These are phyloP conservation scores for Lateolabrax maculatus DNA, from an alignment of 2,797 vertebrate genomes.

Conservation along the genomic window DNA sequence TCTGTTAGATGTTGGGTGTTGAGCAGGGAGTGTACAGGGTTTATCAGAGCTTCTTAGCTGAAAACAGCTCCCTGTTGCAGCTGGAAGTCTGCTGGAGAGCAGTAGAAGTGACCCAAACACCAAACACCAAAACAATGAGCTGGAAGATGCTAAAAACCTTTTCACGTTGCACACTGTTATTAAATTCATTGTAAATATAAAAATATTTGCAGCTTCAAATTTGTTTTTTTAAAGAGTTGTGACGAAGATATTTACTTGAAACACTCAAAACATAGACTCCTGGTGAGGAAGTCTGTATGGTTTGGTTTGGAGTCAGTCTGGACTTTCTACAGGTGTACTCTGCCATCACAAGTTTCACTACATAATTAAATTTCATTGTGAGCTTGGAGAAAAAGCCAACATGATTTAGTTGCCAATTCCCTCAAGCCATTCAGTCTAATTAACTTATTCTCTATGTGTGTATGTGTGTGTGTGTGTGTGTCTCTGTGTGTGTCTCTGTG, in stretches of 20 bases:
- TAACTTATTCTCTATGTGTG: slow-evolving; percentile 65
- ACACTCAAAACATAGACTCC: neutral
- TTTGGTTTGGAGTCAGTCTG: slow-evolving; percentile 21
- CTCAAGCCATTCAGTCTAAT: slow-evolving; percentile 72
- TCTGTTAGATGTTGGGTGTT: neutral
- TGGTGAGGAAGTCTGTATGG: neutral
- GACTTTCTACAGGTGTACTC: slow-evolving; percentile 51
- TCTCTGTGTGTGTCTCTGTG: slow-evolving; percentile 16
- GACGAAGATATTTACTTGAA: neutral
- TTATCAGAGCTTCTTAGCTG: neutral
- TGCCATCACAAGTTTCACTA: slow-evolving; percentile 50
- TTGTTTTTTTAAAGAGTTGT: neutral
- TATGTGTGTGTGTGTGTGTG: slow-evolving; percentile 7
- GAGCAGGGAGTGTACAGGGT: neutral
- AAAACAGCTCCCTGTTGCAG: neutral
- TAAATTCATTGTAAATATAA: neutral
- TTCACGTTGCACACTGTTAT: neutral
- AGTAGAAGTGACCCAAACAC: neutral
- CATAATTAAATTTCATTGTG: slow-evolving; percentile 68
- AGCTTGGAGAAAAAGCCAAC: slow-evolving; percentile 59
- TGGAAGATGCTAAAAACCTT: neutral
- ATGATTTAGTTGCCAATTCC: slow-evolving; percentile 70
- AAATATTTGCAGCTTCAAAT: slow-evolving; percentile 10
- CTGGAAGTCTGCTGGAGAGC: neutral
- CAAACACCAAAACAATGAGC: neutral